Evolutionary conservation across 2,888 invertebrate species (phyloP).

Genomic region (Lepidochrysops patricia): DNA sequence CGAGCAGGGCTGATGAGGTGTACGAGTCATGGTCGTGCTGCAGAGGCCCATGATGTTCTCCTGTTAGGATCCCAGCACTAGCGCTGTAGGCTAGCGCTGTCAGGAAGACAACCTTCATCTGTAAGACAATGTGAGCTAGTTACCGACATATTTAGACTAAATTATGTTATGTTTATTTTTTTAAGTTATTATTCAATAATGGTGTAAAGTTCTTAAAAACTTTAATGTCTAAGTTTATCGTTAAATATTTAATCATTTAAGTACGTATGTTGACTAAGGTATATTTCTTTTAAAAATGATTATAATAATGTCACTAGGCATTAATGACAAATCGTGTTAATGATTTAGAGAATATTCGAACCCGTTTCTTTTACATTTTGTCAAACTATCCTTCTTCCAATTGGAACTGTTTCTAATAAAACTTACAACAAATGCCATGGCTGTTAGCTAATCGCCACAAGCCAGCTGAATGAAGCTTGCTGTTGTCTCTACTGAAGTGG

Average conservation of each 20-base stretch:
- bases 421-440: constrained; percentile 72
- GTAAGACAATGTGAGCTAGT: constrained; percentile 37
- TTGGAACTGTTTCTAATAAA: no score
- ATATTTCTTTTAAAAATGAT: no score
- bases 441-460: constrained; percentile 70
- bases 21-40: constrained; percentile 45
- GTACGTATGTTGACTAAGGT: no score
- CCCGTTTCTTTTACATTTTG: no score
- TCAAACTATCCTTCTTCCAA: no score
- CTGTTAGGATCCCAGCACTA: constrained; percentile 44
- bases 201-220: no score
- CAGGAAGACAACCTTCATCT: constrained; percentile 54
- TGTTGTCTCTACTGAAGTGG: constrained; percentile 59
- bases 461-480: constrained; percentile 52
- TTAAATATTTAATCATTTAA: no score
- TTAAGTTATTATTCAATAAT: not conserved
- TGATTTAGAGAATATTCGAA: constrained; percentile 9
- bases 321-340: not conserved
- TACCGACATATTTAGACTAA: not conserved
- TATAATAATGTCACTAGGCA: no score
- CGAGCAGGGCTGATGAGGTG: constrained; percentile 42
- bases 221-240: no score
- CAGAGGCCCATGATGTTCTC: constrained; percentile 24
- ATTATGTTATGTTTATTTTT: constrained; percentile 13
- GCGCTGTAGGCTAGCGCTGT: constrained; percentile 50